phyloP scores from a whole-genome alignment of 2,888 invertebrate species.

The Eupithecia vulgata region DNA sequence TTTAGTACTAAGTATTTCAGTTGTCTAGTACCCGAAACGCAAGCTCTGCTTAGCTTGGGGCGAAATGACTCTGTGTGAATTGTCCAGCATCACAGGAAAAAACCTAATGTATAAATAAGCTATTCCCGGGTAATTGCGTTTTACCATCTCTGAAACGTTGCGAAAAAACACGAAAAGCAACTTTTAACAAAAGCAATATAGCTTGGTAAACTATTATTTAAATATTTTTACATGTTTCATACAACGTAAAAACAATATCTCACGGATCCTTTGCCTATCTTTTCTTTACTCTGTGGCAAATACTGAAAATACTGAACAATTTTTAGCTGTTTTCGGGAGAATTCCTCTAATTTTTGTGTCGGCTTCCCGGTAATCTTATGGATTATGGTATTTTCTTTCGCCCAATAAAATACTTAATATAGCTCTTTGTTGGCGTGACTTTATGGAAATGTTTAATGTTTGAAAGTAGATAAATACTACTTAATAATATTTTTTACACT shows the following conservation, averaged over 20 bases:
- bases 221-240: background rate
- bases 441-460: background rate
- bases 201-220: too few relatives aligned
- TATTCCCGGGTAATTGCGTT: background rate
- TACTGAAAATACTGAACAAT: background rate
- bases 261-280: background rate
- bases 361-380: background rate
- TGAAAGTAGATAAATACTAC: background rate
- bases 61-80: too few relatives aligned
- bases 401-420: background rate
- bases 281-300: background rate
- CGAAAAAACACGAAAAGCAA: background rate
- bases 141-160: background rate
- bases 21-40: too few relatives aligned
- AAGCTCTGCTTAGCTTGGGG: too few relatives aligned
- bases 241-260: background rate
- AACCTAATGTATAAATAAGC: background rate
- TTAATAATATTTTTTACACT: too few relatives aligned
- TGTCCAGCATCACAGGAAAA: too few relatives aligned
- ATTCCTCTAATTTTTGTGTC: background rate
- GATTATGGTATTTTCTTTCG: background rate
- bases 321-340: background rate
- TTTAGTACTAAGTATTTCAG: too few relatives aligned
- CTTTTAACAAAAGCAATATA: too few relatives aligned
- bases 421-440: background rate